Evolutionary conservation across 2,888 invertebrate genomes (phyloP).

Genomic region (Pandemis corylana): DNA sequence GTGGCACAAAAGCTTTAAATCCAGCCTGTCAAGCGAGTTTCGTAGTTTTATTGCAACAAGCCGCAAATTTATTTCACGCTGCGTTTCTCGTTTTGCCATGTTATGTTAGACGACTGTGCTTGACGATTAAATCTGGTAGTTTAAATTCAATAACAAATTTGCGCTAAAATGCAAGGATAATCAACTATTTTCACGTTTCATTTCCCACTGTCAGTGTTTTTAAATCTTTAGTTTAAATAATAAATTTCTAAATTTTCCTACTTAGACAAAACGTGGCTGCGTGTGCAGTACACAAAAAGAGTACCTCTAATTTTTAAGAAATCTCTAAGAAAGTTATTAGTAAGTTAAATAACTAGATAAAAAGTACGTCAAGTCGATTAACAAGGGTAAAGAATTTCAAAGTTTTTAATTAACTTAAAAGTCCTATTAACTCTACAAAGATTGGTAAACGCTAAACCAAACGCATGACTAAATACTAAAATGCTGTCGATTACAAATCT

Average conservation of each 20-base stretch:
- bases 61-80: conserved; percentile 50
- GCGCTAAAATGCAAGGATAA: too few relatives aligned
- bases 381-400: background rate
- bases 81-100: conserved; percentile 31
- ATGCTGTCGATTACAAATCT: conserved; percentile 12
- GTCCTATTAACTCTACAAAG: background rate
- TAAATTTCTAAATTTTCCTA: too few relatives aligned
- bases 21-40: conserved; percentile 58
- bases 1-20: conserved; percentile 63
- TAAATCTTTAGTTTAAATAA: too few relatives aligned
- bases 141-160: background rate
- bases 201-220: too few relatives aligned
- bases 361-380: background rate
- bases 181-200: too few relatives aligned
- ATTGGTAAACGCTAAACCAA: background rate
- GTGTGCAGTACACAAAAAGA: too few relatives aligned
- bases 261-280: too few relatives aligned
- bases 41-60: conserved; percentile 50
- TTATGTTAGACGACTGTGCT: conserved; percentile 11
- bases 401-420: background rate
- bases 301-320: too few relatives aligned
- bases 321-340: too few relatives aligned
- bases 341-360: too few relatives aligned
- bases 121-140: background rate
- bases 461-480: conserved; percentile 16